A percentile compares a stretch with the other conserved stretches of the same genome.
phyloP scores from a whole-genome alignment of 1,140 invertebrate genomes.

The Babylonia areolata region DNA sequence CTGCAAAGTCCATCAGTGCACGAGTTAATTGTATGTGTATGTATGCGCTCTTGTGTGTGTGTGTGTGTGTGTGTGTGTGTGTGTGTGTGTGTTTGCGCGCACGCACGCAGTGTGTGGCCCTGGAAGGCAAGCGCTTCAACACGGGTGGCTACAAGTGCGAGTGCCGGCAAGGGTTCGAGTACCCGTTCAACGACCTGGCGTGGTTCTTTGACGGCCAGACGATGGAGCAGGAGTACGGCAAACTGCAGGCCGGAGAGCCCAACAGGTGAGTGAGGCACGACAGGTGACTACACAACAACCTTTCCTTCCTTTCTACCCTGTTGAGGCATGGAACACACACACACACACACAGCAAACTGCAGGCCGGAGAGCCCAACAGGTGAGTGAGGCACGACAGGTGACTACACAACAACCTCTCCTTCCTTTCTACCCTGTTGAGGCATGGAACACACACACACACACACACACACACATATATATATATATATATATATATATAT shows the following conservation, averaged over 20 bases:
- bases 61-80: not conserved
- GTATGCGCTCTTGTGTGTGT: not conserved
- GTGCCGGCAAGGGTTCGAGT: constrained; percentile 97
- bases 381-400: no score
- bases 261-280: constrained; percentile 71
- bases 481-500: not conserved
- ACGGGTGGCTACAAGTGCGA: constrained; percentile 98
- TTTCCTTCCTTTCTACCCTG: no score
- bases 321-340: not conserved
- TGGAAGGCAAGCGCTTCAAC: constrained; percentile 83
- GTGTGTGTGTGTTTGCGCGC: not conserved
- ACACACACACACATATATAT: constrained; percentile 74
- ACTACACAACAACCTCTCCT: not conserved
- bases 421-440: not conserved
- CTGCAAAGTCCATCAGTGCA: no score
- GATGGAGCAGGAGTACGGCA: constrained; percentile 93
- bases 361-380: constrained; percentile 66
- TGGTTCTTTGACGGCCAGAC: constrained; percentile 96
- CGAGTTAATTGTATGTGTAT: no score
- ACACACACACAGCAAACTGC: constrained; percentile 80
- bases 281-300: not conserved
- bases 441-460: no score
- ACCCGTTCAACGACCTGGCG: constrained; percentile 95
- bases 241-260: constrained; percentile 61
- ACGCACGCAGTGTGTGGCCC: constrained; percentile 92